A percentile compares a stretch with the other conserved stretches of the same genome.
Conservation (phyloP, 2,113 vertebrate genomes). For the Phoxinus phoxinus region DNA sequence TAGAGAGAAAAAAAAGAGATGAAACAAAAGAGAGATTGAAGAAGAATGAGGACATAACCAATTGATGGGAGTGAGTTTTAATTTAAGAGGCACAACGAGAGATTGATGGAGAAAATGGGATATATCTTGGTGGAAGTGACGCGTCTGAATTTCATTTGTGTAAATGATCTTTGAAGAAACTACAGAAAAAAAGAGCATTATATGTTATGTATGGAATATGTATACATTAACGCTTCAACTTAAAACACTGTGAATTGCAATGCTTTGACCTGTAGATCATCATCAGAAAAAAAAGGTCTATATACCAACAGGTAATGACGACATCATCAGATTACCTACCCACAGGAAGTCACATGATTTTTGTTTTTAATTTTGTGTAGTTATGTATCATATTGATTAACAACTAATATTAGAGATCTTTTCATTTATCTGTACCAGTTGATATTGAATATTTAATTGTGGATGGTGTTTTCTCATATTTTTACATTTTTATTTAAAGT, state of each 20-base stretch:
- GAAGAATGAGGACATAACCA: constrained; percentile 36
- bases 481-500: not conserved
- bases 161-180: not conserved
- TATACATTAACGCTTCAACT: not conserved
- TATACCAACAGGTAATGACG: not conserved
- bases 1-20: constrained; percentile 24
- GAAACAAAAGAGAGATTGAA: constrained; percentile 3
- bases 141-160: constrained; percentile 69
- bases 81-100: constrained; percentile 59
- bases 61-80: constrained; percentile 67
- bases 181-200: not conserved
- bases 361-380: not conserved
- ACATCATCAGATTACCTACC: not conserved
- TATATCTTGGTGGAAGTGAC: constrained; percentile 58
- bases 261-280: not conserved
- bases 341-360: not conserved
- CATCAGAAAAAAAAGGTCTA: not conserved
- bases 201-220: too few species aligned
- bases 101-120: constrained; percentile 46
- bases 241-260: not conserved
- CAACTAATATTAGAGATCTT: not conserved
- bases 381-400: not conserved
- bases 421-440: not conserved
- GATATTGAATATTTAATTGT: not conserved
- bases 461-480: not conserved